phyloP scores from a whole-genome alignment of 2,888 invertebrate species.

The Corbicula japonica region DNA sequence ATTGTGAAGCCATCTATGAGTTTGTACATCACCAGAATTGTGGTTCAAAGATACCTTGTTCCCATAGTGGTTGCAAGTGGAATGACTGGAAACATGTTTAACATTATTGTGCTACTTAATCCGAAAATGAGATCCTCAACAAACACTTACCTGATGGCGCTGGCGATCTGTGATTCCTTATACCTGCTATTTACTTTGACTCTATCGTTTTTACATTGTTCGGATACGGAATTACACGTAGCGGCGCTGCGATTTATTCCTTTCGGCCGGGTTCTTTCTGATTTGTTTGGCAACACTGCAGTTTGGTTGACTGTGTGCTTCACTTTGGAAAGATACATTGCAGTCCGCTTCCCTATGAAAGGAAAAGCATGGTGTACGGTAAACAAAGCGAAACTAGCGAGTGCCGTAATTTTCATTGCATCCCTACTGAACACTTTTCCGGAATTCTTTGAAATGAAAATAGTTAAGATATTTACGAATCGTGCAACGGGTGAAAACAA shows the following conservation, averaged over 20 bases:
- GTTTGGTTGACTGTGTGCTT: constrained; percentile 92
- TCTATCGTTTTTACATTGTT: constrained; percentile 89
- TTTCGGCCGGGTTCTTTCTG: constrained; percentile 89
- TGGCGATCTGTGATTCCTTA: constrained; percentile 91
- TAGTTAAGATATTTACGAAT: constrained; percentile 23
- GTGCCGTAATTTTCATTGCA: constrained; percentile 89
- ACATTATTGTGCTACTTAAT: constrained; percentile 83
- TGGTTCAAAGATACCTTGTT: constrained; percentile 80
- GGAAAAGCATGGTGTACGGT: constrained; percentile 89
- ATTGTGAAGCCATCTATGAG: too few species aligned
- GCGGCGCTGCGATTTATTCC: constrained; percentile 88
- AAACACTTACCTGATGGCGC: constrained; percentile 90
- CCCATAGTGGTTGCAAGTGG: constrained; percentile 81
- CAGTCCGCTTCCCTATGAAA: constrained; percentile 92
- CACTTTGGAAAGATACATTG: constrained; percentile 92
- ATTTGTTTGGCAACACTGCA: constrained; percentile 90
- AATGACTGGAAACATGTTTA: constrained; percentile 82
- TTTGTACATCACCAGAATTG: constrained; percentile 70
- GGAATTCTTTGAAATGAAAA: constrained; percentile 89
- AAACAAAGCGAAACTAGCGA: constrained; percentile 90
- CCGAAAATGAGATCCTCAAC: constrained; percentile 84
- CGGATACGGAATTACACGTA: constrained; percentile 88
- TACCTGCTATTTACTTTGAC: constrained; percentile 90
- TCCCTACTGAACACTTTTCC: constrained; percentile 89
- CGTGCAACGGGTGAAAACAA: constrained; percentile 60